Base-by-base conservation (phyloP, 2,888 invertebrate genomes). In the Drosophila planitibia region DNA sequence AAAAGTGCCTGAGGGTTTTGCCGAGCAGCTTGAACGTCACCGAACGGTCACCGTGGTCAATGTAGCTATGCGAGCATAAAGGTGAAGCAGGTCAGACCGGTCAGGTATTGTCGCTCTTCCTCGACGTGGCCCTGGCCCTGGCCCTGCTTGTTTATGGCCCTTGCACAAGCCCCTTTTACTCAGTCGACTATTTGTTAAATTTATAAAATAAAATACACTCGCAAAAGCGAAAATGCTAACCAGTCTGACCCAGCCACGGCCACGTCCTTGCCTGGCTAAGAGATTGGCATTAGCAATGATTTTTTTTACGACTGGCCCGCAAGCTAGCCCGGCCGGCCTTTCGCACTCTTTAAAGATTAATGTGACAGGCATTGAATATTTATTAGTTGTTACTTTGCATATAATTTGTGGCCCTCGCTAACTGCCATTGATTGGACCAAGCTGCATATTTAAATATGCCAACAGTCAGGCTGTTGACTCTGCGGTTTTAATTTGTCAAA, bases 231-330 rank as follows among this genome's bases (percentile, higher is more conserved):
- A 67, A 54, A 64, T 69, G 64, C 70, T 60, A 72, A 65, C 65
- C 77, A 59, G 52, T 25, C 35, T 51, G 39, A 54, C 35, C 66
- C 44, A 61, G 49, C 54, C 57, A 53, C 55, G 9, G 25, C 22
- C 69, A n/a, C 25, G n/a, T n/a, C 33, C 67, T 16, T 14, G 76
- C 62, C 68, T 39, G 53, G 74, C 79, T 75, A 85, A 91, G 70
- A 91, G 85, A 91, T 89, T 91, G 91, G 91, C 91, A 85, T 91
- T 85, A 87, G 90, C 88, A 87, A 86, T 86, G 85, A 79, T 75
- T 81, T 84, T 69, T 69, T 69, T 89, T 82, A 71, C 74, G 77
- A 74, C 63, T 52, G 52, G 55, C 30, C 33, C 62, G 64, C 28
- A 14, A 41, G 41, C 37, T 39, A 53, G 58, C 22, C 41, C 53